Conservation (phyloP, 2,797 vertebrate species). For the Squalus acanthias region DNA sequence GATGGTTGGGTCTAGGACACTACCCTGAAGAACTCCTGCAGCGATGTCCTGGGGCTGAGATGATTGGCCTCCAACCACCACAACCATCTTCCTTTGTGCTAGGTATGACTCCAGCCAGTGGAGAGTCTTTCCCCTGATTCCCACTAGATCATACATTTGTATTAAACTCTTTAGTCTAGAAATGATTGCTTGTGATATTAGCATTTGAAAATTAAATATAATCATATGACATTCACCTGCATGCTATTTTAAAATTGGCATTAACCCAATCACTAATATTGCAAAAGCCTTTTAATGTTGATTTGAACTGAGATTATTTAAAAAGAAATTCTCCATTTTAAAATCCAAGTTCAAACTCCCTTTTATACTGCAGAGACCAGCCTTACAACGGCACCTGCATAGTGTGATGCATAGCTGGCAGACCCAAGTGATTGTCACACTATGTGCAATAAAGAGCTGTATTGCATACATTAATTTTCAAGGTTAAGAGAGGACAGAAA, state of each 20-base stretch:
- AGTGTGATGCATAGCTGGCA: not conserved
- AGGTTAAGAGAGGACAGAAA: not conserved
- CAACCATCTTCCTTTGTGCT: too few relatives aligned
- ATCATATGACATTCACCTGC: not conserved
- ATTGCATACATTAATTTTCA: not conserved
- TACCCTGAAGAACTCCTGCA: too few relatives aligned
- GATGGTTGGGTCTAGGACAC: too few relatives aligned
- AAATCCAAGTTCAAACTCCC: not conserved
- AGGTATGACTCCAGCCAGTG: too few relatives aligned
- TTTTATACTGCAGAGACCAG: not conserved
- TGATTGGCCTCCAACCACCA: too few relatives aligned
- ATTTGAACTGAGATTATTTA: not conserved
- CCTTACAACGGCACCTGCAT: not conserved
- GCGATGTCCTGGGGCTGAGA: too few relatives aligned
- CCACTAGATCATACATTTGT: not conserved
- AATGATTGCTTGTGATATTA: not conserved
- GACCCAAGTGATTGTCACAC: not conserved
- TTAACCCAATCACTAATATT: not conserved
- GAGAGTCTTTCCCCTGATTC: too few relatives aligned
- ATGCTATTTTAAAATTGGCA: too few relatives aligned
- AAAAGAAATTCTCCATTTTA: not conserved
- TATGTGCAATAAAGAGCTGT: not conserved
- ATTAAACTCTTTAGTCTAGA: not conserved
- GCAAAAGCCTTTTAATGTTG: not conserved
- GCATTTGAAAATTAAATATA: not conserved